Evolutionary conservation across 2,797 vertebrate genomes (phyloP), one percentile per base, ranked within the genome.

Genomic region (Pelobates cultripes): DNA sequence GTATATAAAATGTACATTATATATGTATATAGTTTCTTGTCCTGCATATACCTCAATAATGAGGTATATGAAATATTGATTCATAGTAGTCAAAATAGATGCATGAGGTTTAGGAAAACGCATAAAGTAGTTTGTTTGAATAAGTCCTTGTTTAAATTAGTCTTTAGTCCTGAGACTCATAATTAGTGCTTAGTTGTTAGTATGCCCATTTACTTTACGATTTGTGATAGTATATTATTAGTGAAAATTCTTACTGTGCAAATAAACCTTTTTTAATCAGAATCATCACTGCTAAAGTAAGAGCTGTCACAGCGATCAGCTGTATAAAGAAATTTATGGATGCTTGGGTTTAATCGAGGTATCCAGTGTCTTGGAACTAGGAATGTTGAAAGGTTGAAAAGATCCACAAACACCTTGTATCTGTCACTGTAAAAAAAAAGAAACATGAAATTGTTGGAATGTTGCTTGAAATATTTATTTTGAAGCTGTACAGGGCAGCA

Each of bases 361-460:
- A 99, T 91, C 98, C 98, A 99, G 83, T 93, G 87, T 73, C 96
- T 93, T 67, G 98, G 97, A 73, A 99, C 91, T 88, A 99, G 90
- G 88, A 95, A 99, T 0, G 95, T 97, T 15, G 98, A 97, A 88
- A 99, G 93, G 89, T 99, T 99, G 92, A 99, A 99, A 85, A 99
- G 93, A 88, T 99, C 98, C 89, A 99, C 97, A 79, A 99, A 99
- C 40, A 99, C 98, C 86, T 99, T 99, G 93, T 99, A 99, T 81
- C 97, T 97, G 87, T 99, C 98, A 85, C 98, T 99, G 88, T 28
- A 85, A 87, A 28, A 75, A 51, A 41, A 86, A 86, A 86, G 87
- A 12, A 5, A 80, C 7, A 70, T 70, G 68, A 6, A 42, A 28
- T 68, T 42, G 2, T 8, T 43, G 17, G 41, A 68, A 42, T 57